Evolutionary conservation across 2,113 vertebrate species (phyloP).

Genomic region (Dissostichus mawsoni): DNA sequence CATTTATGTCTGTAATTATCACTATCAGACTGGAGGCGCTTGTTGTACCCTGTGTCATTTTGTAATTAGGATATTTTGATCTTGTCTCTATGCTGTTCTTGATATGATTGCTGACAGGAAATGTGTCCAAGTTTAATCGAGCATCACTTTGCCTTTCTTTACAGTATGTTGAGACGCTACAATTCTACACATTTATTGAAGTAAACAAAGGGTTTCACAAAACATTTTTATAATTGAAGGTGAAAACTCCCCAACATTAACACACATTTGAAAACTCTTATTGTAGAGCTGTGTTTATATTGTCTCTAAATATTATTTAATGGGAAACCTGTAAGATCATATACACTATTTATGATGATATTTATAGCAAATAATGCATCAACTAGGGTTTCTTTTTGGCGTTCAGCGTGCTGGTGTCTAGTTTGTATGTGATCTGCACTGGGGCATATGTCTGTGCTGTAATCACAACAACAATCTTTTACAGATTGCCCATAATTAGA

Average conservation of each 20-base stretch:
- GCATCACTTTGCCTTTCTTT: conserved; percentile 46
- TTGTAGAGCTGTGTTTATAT: not conserved
- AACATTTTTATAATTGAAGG: not conserved
- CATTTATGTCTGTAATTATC: conserved; percentile 78
- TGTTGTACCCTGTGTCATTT: conserved; percentile 77
- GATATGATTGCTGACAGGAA: conserved; percentile 75
- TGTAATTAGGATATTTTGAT: conserved; percentile 80
- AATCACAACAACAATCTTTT: conserved; percentile 84
- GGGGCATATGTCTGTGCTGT: conserved; percentile 72
- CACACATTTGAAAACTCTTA: not conserved
- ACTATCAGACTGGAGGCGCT: conserved; percentile 69
- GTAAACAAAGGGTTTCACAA: conserved; percentile 12
- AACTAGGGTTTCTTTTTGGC: conserved; percentile 24
- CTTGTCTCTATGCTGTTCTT: conserved; percentile 77
- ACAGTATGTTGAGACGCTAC: not conserved
- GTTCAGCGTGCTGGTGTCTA: conserved; percentile 48
- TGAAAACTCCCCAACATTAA: not conserved
- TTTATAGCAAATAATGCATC: not conserved
- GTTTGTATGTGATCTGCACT: conserved; percentile 69
- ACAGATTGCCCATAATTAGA: conserved; percentile 84
- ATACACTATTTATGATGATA: not conserved
- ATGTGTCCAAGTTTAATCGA: conserved; percentile 73
- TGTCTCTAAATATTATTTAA: not conserved
- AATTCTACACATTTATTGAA: not conserved
- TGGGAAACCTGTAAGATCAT: not conserved